Evolutionary conservation across 1,140 invertebrate species (phyloP).

Genomic region (Marisa cornuarietis): DNA sequence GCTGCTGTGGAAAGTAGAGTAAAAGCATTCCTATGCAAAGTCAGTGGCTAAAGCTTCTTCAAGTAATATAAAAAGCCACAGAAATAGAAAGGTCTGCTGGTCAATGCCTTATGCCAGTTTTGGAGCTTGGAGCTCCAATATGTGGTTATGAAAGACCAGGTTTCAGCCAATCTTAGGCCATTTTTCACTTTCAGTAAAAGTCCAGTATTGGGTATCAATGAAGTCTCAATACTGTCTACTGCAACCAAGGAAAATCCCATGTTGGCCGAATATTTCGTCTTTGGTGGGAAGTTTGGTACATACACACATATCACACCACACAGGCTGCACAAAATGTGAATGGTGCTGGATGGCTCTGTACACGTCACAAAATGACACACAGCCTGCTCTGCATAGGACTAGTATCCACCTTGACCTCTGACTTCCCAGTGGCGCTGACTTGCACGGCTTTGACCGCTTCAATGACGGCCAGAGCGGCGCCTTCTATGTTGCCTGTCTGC

Average conservation of each 20-base stretch:
- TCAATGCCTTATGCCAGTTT: no score
- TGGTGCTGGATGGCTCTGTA: no score
- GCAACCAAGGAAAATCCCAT: neutral
- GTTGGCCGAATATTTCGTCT: no score
- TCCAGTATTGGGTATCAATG: neutral
- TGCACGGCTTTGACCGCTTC: conserved; percentile 26
- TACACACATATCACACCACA: neutral
- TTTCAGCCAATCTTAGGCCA: no score
- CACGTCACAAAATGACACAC: conserved; percentile 21
- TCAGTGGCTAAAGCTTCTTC: no score
- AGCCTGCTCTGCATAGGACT: conserved; percentile 18
- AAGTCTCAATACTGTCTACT: neutral
- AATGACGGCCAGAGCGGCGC: conserved; percentile 35
- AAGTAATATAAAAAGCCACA: no score
- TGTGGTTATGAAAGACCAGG: no score
- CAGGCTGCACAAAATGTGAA: no score
- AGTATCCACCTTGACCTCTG: neutral
- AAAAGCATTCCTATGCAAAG: no score
- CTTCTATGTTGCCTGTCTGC: conserved; percentile 36
- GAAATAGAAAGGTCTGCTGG: no score
- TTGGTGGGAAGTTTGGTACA: neutral
- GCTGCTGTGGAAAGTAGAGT: no score
- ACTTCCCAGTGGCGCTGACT: neutral
- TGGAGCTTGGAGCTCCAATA: no score
- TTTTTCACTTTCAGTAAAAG: neutral